Conservation (phyloP, 2,888 invertebrate genomes). For the Pollenia griseotomentosa region DNA sequence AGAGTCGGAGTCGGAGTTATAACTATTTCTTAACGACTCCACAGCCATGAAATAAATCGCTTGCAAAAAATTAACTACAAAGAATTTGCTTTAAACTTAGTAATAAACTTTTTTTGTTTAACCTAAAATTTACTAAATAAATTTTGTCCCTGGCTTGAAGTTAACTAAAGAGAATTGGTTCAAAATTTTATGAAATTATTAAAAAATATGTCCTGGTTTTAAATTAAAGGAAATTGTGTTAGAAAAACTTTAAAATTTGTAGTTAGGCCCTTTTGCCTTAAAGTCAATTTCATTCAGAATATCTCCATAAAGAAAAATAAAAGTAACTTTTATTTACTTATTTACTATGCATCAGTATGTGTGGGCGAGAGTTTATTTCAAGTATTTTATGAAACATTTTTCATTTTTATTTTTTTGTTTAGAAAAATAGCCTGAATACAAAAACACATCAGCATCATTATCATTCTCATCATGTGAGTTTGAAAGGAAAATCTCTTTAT, state of each 20-base stretch:
- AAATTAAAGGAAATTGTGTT: too few relatives aligned
- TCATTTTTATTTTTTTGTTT: conserved; percentile 23
- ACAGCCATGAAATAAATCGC: too few relatives aligned
- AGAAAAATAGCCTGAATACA: conserved; percentile 56
- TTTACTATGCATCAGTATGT: neutral
- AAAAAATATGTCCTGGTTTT: too few relatives aligned
- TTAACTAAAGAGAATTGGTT: too few relatives aligned
- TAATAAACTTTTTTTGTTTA: too few relatives aligned
- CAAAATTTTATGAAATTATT: too few relatives aligned
- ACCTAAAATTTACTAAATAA: too few relatives aligned
- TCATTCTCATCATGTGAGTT: conserved; percentile 7
- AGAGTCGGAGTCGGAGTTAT: too few relatives aligned
- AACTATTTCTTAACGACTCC: too few relatives aligned
- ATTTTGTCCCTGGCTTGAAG: too few relatives aligned
- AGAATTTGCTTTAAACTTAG: too few relatives aligned
- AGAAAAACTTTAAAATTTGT: neutral
- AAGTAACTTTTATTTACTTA: conserved; percentile 1
- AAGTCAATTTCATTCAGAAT: neutral
- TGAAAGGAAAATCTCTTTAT: conserved; percentile 52
- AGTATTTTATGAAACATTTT: conserved; percentile 43
- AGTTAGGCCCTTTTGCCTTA: neutral
- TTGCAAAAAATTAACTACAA: too few relatives aligned
- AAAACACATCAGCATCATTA: conserved; percentile 2
- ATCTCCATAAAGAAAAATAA: neutral
- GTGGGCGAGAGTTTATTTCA: conserved; percentile 12